Base-by-base conservation (phyloP, 1,140 invertebrate genomes). In the Pseudomyrmex dendroicus region DNA sequence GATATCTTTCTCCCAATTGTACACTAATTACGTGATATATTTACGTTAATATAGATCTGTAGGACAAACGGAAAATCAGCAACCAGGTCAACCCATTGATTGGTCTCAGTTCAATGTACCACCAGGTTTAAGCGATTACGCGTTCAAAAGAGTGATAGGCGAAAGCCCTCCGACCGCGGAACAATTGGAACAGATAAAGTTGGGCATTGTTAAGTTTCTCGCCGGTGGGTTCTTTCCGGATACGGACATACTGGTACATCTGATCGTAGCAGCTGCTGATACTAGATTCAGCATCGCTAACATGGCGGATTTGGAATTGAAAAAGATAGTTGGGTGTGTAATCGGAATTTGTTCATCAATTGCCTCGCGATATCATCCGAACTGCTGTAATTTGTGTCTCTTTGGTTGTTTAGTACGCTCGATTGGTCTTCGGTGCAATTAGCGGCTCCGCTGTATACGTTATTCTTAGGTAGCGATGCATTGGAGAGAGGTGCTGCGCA, bases 181-280 rank as follows among this genome's bases (percentile, higher is more conserved):
- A 89, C 96, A 98, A 90, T 94, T 98, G 63, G 98, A 98, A 64
- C 93, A 96, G 94, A 95, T 96, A 9, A 98, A 98, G 93, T 91
- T 97, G 76, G 97, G 97, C 63, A 96, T 98, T 80, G 95, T 98
- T 2, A 98, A 97, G 89, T 98, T 98, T 89, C 94, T 99, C 61
- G 95, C 96, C 48, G 95, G 96, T 84, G 97, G 97, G 72, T 95
- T 98, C 15, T 97, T 98, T 84, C 95, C 95, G 15, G 96, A 97
- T 84, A 94, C 96, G 13, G 97, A 98, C 76, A 96, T 97, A 59
- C 95, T 98, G 20, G 94, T 97, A 76, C 96, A 97, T 84, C 94
- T 98, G 72, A 96, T 98, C 15, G 96, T 99, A 12, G 98, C 97
- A 13, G 96, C 97, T 9, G 96, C 98, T 1, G 98, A 99, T 92